phyloP scores from a whole-genome alignment of 2,113 vertebrate genomes.

The Oryzias celebensis region DNA sequence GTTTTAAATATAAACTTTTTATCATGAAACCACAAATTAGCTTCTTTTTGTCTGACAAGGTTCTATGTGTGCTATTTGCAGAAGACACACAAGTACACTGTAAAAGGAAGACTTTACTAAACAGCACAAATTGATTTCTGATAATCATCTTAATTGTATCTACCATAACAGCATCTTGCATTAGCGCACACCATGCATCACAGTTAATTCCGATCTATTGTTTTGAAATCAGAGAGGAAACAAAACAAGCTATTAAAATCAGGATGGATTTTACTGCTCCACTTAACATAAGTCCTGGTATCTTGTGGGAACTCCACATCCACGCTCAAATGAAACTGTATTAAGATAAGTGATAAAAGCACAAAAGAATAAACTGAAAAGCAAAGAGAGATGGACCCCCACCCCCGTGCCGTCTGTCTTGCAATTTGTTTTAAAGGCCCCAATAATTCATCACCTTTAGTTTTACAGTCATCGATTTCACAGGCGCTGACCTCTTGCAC shows the following conservation, averaged over 20 bases:
- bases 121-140: conserved; percentile 38
- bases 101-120: conserved; percentile 19
- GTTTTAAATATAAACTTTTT: too few species aligned
- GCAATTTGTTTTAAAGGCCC: conserved; percentile 72
- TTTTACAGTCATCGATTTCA: conserved; percentile 75
- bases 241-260: conserved; percentile 39
- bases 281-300: conserved; percentile 53
- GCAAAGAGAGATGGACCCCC: background rate
- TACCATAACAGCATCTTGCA: conserved; percentile 43
- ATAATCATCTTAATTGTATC: conserved; percentile 55
- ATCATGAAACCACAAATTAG: conserved; percentile 42
- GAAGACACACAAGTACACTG: background rate
- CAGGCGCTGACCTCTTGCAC: conserved; percentile 69
- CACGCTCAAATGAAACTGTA: conserved; percentile 60
- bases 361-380: conserved; percentile 54
- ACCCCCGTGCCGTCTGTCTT: conserved; percentile 35
- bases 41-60: conserved; percentile 17
- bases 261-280: conserved; percentile 58
- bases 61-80: conserved; percentile 6
- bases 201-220: conserved; percentile 31
- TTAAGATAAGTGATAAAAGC: conserved; percentile 76
- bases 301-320: conserved; percentile 45
- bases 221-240: conserved; percentile 36
- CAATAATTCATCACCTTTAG: conserved; percentile 82
- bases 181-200: conserved; percentile 18